A percentile compares a stretch with the other conserved stretches of the same genome.
These are phyloP conservation scores for Myotis brandtii DNA, from an alignment of 2,113 vertebrate genomes.

Conservation along the genomic window DNA sequence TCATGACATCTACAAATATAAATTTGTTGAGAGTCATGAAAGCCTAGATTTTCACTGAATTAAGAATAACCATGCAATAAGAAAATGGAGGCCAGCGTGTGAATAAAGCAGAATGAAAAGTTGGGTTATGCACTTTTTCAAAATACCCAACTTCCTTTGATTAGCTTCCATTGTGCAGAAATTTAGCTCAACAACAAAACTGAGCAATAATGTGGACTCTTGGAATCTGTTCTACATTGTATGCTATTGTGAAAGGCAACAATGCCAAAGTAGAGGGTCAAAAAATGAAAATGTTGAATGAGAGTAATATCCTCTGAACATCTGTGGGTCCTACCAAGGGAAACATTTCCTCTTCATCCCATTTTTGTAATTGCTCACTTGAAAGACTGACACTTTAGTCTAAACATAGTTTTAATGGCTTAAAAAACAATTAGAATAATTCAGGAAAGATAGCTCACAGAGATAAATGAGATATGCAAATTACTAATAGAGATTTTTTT, in stretches of 20 bases:
- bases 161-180: neutral
- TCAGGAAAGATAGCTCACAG: neutral
- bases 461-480: neutral
- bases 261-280: neutral
- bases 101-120: neutral
- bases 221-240: neutral
- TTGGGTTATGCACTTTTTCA: neutral
- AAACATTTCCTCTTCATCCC: neutral
- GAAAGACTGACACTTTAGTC: neutral
- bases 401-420: slow-evolving; percentile 2
- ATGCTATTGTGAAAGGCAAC: neutral
- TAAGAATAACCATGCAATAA: neutral
- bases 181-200: neutral
- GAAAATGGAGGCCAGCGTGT: neutral
- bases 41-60: neutral
- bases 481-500: neutral
- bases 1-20: neutral
- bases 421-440: neutral
- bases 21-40: neutral
- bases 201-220: neutral
- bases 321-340: neutral
- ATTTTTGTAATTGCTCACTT: neutral
- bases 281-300: neutral
- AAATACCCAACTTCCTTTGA: neutral
- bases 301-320: neutral